Evolutionary conservation across 2,113 vertebrate species (phyloP), one percentile per base, ranked within the genome.

Genomic region (Ameiurus melas): DNA sequence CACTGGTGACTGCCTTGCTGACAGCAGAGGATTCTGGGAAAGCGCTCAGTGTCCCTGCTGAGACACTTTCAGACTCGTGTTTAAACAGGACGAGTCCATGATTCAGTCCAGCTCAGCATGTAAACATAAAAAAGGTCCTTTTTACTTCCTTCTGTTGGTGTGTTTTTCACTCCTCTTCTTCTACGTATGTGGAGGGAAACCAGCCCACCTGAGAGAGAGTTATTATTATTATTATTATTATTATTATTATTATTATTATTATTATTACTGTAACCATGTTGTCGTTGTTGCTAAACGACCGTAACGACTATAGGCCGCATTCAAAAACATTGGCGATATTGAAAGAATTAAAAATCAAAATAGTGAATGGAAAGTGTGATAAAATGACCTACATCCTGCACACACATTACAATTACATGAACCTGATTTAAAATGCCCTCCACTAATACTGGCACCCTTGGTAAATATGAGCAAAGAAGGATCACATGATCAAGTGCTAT

Each of bases 101-200:
- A 19, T 73, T 77, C 68, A 64, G 47, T 75, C 53, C 55, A 17
- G 27, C 36, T 80, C 47, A n/a, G 64, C 77, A 36, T 77, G 80
- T 73, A 87, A 73, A 75, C 55, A 62, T 27, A 36, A 73, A 19
- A 19, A 7, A 36, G 30, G 43, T 60, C 58, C 8, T 88, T 70
- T 51, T 10, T 39, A 53, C 84, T 75, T 89, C 22, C 84, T 43
- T 89, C 83, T 39, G 77, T 30, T 57, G 47, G 51, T 33, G 88
- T 86, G n/a, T 33, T 39, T 57, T 83, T 97, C 96, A 99, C 92
- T 99, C 98, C 36, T 99, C 96, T 73, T 92, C 97, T 93, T 99
- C 98, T 89, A 99, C 98, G 0, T 99, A 99, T 0, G 98, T 99
- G 90, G 98, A 99, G 82, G 98, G 98, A 95, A 99, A 99, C 98